Conservation (phyloP, 2,888 invertebrate genomes). For the Ctenicera cuprea region DNA sequence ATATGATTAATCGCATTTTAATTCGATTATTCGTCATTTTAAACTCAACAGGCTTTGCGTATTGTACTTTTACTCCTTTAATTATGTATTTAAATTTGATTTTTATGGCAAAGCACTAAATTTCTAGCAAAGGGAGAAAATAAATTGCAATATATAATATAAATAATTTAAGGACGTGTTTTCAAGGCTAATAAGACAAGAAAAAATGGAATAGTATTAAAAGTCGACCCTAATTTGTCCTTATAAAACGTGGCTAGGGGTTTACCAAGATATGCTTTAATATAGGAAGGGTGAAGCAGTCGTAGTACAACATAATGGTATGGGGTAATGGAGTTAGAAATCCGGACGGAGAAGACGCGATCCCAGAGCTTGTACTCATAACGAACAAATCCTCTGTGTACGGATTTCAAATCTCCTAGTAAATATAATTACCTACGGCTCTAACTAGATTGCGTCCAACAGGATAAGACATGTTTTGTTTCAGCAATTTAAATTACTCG, state of each 20-base stretch:
- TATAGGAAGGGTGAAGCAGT: slow-evolving; percentile 20
- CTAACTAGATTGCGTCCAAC: slow-evolving; percentile 40
- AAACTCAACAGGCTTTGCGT: neutral
- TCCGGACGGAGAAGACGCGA: slow-evolving; percentile 41
- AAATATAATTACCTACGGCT: slow-evolving; percentile 50
- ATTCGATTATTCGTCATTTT: slow-evolving; percentile 28
- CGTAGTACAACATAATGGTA: slow-evolving; percentile 35
- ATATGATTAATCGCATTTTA: slow-evolving; percentile 33
- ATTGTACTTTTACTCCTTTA: slow-evolving; percentile 19
- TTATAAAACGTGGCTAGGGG: slow-evolving; percentile 24
- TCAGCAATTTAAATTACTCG: slow-evolving; percentile 37
- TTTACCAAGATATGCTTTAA: slow-evolving; percentile 25
- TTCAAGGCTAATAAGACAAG: neutral
- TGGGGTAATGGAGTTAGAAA: slow-evolving; percentile 45
- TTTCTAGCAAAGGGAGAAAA: neutral
- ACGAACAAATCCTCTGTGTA: slow-evolving; percentile 51
- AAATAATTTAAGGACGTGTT: neutral
- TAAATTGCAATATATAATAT: too few relatives aligned
- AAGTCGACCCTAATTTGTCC: slow-evolving; percentile 20
- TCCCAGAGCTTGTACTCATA: slow-evolving; percentile 46
- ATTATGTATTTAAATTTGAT: neutral
- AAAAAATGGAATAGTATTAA: slow-evolving; percentile 4
- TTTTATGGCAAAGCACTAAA: neutral
- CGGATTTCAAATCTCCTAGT: slow-evolving; percentile 51
- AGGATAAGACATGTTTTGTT: slow-evolving; percentile 35